Base-by-base conservation (phyloP, 1,140 invertebrate species). In the Drosophila subobscura region DNA sequence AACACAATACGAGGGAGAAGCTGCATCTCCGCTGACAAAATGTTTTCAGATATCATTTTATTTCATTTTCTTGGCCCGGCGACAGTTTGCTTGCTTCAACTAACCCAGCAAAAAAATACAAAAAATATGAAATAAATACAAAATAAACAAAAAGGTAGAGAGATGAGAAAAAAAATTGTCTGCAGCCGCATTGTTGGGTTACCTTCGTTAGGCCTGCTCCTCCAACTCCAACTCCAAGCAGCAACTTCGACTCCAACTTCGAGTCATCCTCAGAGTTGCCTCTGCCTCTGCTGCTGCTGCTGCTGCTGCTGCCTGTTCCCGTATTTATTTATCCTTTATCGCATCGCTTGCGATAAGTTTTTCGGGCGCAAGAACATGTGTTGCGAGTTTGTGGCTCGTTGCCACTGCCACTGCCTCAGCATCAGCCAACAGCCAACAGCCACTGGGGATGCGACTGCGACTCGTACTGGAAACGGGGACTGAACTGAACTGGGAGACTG, bases 311-410 rank as follows among this genome's bases (percentile, higher is more conserved):
- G 60, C 58, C 64, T 77, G 53, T 77, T 64, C 70, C 64, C 71
- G 60, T 86, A 88, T 88, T 88, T 89, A 88, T 88, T 88, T 88
- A 88, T 88, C 83, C 84, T 88, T 88, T 89, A 88, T 88, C 83
- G 83, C 83, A 88, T 83, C 83, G 78, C 72, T 60, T 78, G 84
- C 85, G 84, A 89, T 89, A 89, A 89, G 84, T 89, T 89, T 89
- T 91, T 78, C 77, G 89, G 89, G 89, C 89, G 89, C 90, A 91
- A 91, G 89, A 91, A 91, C 90, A 91, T 90, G 83, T 91, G 90
- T 90, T 90, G 81, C 49, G 49, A 56, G 52, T 53, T 72, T 65
- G 72, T 79, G 67, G 55, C 70, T 73, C 47, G 65, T 70, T 81
- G 81, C 77, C 73, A 78, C 81, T 72, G 72, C 54, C 45, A 44